Evolutionary conservation across 2,888 invertebrate species (phyloP).

Genomic region (Tuta absoluta): DNA sequence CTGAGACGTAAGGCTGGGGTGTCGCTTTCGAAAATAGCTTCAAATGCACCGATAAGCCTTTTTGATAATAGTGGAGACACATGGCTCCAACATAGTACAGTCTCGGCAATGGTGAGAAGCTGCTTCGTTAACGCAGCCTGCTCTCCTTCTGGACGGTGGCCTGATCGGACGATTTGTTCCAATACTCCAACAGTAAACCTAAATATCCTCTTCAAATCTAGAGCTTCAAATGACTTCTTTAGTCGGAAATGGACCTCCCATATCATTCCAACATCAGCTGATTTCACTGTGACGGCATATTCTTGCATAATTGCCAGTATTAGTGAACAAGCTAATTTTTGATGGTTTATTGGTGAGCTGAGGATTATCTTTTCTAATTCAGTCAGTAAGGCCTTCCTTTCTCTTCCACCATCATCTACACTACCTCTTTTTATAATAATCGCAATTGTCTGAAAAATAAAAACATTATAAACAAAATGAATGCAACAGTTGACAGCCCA

Average conservation of each 20-base stretch:
- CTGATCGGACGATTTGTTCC: constrained; percentile 69
- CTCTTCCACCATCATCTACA: constrained; percentile 86
- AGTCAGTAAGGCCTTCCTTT: constrained; percentile 84
- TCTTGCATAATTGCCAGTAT: constrained; percentile 93
- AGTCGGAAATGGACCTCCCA: constrained; percentile 93
- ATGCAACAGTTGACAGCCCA: too few species aligned
- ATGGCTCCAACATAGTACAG: constrained; percentile 91
- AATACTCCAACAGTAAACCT: constrained; percentile 72
- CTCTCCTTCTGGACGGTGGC: constrained; percentile 75
- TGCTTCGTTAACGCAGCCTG: constrained; percentile 83
- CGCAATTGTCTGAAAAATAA: constrained; percentile 85
- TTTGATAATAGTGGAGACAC: constrained; percentile 85
- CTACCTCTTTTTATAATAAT: constrained; percentile 93
- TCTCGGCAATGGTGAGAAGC: constrained; percentile 88
- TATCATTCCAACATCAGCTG: constrained; percentile 92
- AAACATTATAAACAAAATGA: too few species aligned
- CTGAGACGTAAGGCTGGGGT: constrained; percentile 83
- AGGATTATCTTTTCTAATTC: constrained; percentile 90
- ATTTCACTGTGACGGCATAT: constrained; percentile 91
- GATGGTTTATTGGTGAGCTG: constrained; percentile 88
- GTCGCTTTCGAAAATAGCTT: constrained; percentile 85
- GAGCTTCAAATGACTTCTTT: constrained; percentile 91
- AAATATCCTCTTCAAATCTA: constrained; percentile 90
- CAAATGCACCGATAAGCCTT: constrained; percentile 86
- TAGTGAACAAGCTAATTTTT: constrained; percentile 91